phyloP scores from a whole-genome alignment of 2,797 vertebrate species.

The Mus spretus region DNA sequence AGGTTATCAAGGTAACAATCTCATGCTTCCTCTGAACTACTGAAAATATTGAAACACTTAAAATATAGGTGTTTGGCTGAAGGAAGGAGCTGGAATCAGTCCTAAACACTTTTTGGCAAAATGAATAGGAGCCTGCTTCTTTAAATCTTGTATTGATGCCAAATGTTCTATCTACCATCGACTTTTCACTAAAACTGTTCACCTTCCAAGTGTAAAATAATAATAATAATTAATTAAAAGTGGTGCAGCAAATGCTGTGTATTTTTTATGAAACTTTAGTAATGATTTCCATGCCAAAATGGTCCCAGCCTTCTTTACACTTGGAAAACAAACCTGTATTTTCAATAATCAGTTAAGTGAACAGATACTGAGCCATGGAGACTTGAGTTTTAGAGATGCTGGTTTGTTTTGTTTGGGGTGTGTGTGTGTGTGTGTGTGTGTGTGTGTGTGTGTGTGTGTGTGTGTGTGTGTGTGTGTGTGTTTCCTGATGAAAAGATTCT shows the following conservation, averaged over 20 bases:
- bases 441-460: background rate
- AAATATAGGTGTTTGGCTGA: conserved; percentile 81
- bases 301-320: conserved; percentile 74
- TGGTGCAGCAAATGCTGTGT: conserved; percentile 73
- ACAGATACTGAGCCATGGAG: conserved; percentile 72
- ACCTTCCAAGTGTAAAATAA: conserved; percentile 83
- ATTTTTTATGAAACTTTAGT: conserved; percentile 82
- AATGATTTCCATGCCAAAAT: conserved; percentile 82
- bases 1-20: conserved; percentile 49
- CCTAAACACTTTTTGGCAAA: conserved; percentile 86
- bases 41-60: conserved; percentile 77
- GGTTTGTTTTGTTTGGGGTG: background rate
- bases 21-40: conserved; percentile 75
- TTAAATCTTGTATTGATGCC: conserved; percentile 81
- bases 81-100: conserved; percentile 85
- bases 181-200: conserved; percentile 88
- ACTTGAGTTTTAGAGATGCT: background rate
- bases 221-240: conserved; percentile 76
- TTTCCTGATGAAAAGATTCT: background rate
- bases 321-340: conserved; percentile 78
- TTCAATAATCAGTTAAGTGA: conserved; percentile 85
- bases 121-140: conserved; percentile 83
- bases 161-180: conserved; percentile 83
- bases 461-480: background rate
- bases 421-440: background rate